Percentiles rank a stretch among this genome's conserved stretches.
Conservation (phyloP, 2,888 invertebrate species). For the Zelleria hepariella region DNA sequence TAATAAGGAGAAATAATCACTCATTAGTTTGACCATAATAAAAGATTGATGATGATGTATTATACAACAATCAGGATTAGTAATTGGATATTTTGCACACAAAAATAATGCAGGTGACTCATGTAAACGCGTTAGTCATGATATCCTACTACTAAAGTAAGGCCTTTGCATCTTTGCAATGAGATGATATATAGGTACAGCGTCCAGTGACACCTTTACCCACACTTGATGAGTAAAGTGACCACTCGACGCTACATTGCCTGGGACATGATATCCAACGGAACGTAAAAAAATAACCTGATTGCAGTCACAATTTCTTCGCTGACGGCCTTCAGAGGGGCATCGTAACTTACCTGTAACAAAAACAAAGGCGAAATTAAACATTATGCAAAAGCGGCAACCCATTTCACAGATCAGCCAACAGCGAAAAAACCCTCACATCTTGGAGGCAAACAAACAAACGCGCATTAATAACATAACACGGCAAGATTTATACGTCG, state of each 20-base stretch:
- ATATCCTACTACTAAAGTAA: too few relatives aligned
- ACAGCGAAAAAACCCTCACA: neutral
- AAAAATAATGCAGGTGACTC: neutral
- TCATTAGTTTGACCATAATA: neutral
- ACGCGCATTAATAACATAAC: slow-evolving; percentile 23
- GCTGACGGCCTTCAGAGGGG: neutral
- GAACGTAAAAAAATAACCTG: too few relatives aligned
- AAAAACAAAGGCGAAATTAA: neutral
- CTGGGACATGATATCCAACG: too few relatives aligned
- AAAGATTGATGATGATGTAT: neutral
- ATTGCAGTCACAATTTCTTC: neutral
- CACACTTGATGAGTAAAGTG: too few relatives aligned
- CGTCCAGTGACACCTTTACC: too few relatives aligned
- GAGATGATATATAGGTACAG: too few relatives aligned
- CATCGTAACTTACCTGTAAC: neutral
- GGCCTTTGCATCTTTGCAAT: too few relatives aligned
- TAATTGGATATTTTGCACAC: neutral
- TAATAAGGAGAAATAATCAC: neutral
- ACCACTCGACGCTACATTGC: too few relatives aligned
- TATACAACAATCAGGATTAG: neutral
- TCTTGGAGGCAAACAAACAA: neutral
- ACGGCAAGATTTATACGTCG: slow-evolving; percentile 15
- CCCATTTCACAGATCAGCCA: neutral
- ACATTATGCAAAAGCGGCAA: neutral
- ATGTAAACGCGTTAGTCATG: too few relatives aligned